phyloP scores from a whole-genome alignment of 2,113 vertebrate genomes.

The Ochotona curzoniae region DNA sequence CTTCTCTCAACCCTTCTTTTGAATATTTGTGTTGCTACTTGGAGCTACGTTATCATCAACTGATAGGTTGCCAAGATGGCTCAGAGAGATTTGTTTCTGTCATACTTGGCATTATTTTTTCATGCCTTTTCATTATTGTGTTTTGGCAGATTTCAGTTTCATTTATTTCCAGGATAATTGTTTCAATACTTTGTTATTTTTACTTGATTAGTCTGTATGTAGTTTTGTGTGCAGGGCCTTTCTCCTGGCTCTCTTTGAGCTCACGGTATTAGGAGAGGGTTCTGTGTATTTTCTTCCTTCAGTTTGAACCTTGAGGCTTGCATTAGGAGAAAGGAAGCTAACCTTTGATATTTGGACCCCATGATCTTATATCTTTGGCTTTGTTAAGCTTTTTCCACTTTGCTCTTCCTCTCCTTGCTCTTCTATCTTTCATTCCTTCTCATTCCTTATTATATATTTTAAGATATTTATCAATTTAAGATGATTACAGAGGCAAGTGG shows the following conservation, averaged over 20 bases:
- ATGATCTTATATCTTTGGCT: neutral
- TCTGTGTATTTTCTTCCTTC: conserved; percentile 72
- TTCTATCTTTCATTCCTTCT: no score
- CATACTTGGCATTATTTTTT: conserved; percentile 74
- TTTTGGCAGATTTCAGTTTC: conserved; percentile 81
- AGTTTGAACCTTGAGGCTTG: neutral
- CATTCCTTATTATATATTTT: no score
- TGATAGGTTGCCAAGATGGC: conserved; percentile 83
- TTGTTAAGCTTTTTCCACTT: neutral
- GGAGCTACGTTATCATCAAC: conserved; percentile 81
- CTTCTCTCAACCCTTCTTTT: conserved; percentile 81
- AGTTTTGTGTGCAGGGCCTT: conserved; percentile 68
- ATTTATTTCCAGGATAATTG: conserved; percentile 84
- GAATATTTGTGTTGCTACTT: conserved; percentile 84
- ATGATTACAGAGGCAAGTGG: no score
- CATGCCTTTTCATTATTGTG: conserved; percentile 76
- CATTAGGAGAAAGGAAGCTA: conserved; percentile 7
- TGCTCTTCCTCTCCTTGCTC: neutral
- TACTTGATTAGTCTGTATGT: conserved; percentile 84
- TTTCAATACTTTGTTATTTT: conserved; percentile 80
- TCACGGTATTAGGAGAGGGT: conserved; percentile 71
- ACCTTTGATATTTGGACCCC: neutral
- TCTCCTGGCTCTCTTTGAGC: conserved; percentile 77
- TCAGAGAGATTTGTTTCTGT: conserved; percentile 82
- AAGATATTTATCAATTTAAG: no score